A percentile compares a stretch with the other conserved stretches of the same genome.
phyloP scores from a whole-genome alignment of 2,797 vertebrate species.

The Phyllotis vaccarum region DNA sequence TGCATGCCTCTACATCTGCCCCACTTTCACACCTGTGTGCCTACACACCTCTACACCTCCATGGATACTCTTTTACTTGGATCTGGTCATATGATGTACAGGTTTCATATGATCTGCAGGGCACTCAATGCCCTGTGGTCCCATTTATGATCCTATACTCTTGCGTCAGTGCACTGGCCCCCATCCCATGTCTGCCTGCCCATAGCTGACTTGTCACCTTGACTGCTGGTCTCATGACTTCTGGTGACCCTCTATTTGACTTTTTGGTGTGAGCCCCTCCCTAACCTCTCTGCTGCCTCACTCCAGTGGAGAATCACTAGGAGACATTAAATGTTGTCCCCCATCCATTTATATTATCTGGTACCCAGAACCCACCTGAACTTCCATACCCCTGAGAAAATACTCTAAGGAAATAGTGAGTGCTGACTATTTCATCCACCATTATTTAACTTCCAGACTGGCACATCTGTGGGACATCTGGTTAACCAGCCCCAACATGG shows the following conservation, averaged over 20 bases:
- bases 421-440: too few species aligned
- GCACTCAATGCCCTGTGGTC: neutral
- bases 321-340: too few species aligned
- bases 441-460: neutral
- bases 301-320: neutral
- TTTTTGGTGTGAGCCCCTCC: neutral
- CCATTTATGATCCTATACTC: neutral
- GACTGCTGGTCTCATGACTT: too few species aligned
- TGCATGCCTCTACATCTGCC: neutral
- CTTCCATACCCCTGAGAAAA: too few species aligned
- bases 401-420: neutral
- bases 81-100: too few species aligned
- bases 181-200: neutral
- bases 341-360: neutral
- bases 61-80: neutral
- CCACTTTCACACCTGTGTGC: neutral
- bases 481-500: neutral
- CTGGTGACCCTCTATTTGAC: neutral
- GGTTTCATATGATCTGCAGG: too few species aligned
- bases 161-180: fast-evolving
- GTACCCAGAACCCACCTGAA: neutral
- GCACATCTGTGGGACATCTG: too few species aligned
- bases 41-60: fast-evolving
- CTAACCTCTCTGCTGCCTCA: neutral
- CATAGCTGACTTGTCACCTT: neutral